These are phyloP conservation scores for Spatulosminthurus flaviceps DNA, from an alignment of 2,888 invertebrate species.

Conservation along the genomic window DNA sequence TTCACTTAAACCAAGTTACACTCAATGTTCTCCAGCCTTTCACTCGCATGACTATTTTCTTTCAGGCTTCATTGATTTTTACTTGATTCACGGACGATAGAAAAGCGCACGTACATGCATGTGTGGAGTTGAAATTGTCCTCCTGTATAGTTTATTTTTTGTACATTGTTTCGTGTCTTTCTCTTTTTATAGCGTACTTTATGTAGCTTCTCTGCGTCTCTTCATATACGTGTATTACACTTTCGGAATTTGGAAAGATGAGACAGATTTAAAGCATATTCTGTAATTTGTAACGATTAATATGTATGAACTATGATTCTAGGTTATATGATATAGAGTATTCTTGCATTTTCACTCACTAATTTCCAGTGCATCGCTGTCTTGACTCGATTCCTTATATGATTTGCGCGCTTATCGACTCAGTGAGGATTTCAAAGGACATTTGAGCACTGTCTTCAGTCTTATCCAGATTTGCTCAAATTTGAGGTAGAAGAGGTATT, in stretches of 20 bases:
- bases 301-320: no score
- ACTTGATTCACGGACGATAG: conserved; percentile 16
- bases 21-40: background rate
- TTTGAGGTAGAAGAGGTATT: background rate
- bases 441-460: background rate
- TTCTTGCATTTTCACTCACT: no score
- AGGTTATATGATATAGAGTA: no score
- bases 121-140: no score
- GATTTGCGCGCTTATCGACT: background rate
- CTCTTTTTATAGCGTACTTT: no score
- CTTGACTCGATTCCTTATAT: background rate
- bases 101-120: no score
- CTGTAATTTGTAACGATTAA: background rate
- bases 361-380: background rate
- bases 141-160: no score
- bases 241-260: background rate
- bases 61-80: conserved; percentile 19
- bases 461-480: background rate
- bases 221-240: no score
- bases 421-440: background rate
- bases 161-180: no score
- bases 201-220: no score
- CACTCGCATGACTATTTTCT: background rate
- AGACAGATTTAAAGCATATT: background rate
- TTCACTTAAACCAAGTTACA: background rate